Conservation (phyloP, 2,888 invertebrate genomes). For the Luffia ferchaultella region DNA sequence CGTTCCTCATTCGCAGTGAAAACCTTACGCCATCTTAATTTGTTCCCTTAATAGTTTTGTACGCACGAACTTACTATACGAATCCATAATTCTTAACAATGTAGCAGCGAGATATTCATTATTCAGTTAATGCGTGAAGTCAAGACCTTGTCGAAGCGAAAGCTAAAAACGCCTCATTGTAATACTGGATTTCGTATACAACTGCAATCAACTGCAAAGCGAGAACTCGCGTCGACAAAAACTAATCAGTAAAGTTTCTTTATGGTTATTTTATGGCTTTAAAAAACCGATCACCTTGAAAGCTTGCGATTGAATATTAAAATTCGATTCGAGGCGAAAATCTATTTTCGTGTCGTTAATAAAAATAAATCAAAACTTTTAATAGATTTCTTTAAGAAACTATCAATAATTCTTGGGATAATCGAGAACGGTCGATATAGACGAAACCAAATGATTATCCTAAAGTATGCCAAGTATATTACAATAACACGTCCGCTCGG, state of each 20-base stretch:
- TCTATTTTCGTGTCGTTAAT: not conserved
- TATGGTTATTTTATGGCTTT: not conserved
- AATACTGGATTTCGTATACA: slow-evolving; percentile 23
- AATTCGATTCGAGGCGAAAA: not conserved
- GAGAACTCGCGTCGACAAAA: not conserved
- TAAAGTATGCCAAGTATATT: not conserved
- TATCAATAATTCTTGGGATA: not conserved
- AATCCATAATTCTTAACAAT: slow-evolving; percentile 17
- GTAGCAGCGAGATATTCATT: slow-evolving; percentile 23
- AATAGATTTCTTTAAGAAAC: no score
- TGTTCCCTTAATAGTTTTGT: slow-evolving; percentile 21
- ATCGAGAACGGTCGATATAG: not conserved
- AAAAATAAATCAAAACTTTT: not conserved
- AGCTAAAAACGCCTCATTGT: slow-evolving; percentile 26
- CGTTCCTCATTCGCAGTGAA: no score
- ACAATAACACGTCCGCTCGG: not conserved
- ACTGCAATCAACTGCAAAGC: not conserved
- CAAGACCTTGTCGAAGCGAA: slow-evolving; percentile 19
- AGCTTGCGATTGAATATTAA: not conserved
- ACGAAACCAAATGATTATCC: not conserved
- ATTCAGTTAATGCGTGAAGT: slow-evolving; percentile 13
- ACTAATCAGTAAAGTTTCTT: not conserved
- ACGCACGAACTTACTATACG: slow-evolving; percentile 26
- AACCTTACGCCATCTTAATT: slow-evolving; percentile 26
- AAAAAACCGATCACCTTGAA: not conserved